These are phyloP conservation scores for Nasua narica DNA, from an alignment of 2,797 vertebrate species.

Conservation along the genomic window DNA sequence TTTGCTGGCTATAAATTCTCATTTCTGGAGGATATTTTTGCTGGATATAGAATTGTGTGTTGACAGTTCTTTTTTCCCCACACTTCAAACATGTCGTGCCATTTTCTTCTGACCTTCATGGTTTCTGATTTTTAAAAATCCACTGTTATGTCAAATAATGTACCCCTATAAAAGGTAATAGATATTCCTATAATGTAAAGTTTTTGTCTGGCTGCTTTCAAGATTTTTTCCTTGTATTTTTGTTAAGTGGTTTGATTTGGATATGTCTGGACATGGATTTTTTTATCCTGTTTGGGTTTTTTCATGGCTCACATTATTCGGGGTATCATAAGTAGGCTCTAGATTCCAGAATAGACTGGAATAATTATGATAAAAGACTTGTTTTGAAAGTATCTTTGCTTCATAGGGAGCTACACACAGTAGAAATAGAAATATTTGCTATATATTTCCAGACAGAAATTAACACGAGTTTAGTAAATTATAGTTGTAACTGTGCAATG, in stretches of 20 bases:
- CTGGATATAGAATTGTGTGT: slow-evolving; percentile 5
- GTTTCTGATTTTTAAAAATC: not conserved
- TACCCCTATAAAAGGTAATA: not conserved
- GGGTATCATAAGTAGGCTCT: not conserved
- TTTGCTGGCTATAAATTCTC: slow-evolving; percentile 32
- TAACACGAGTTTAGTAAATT: slow-evolving; percentile 20
- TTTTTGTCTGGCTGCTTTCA: slow-evolving; percentile 21
- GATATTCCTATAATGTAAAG: not conserved
- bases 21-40: slow-evolving; percentile 29
- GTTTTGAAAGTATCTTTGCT: slow-evolving; percentile 24
- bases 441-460: slow-evolving; percentile 3
- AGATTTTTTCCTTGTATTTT: not conserved
- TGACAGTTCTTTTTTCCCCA: not conserved
- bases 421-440: slow-evolving; percentile 23
- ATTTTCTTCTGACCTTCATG: not conserved
- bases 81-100: not conserved
- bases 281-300: not conserved
- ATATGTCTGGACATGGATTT: not conserved
- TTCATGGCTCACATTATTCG: not conserved
- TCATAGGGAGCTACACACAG: not conserved
- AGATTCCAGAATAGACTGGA: slow-evolving; percentile 23
- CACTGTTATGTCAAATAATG: not conserved
- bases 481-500: not conserved
- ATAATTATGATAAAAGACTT: slow-evolving; percentile 37
- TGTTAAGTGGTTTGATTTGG: slow-evolving; percentile 9